Evolutionary conservation across 2,888 invertebrate species (phyloP), one percentile per base, ranked within the genome.

Genomic region (Diaprepes abbreviatus): DNA sequence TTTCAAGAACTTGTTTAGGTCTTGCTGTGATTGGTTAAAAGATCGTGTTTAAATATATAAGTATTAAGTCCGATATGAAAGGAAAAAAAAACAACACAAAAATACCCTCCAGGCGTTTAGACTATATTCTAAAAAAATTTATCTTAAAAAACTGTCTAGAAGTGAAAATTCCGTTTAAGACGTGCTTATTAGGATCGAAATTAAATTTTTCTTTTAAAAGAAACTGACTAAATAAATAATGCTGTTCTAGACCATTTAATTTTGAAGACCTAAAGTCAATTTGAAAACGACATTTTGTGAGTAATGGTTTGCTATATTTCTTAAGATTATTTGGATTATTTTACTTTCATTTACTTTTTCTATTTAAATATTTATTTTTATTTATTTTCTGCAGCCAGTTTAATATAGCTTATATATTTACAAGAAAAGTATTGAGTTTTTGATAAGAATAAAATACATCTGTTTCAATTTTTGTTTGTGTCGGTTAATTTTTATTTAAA

Each of bases 171-270:
- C 14, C 62, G 4, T 50, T 62, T 36, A 50, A 36, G 62, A 50
- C 62, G 62, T 62, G 62, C 62, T 36, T 45, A 62, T 50, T 62
- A 62, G 36, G 36, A 50, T 62, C 19, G 19, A 43, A 60, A 60
- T 60, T 60, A 62, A 62, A 50, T 62, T 62, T 14, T 45, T 17
- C 24, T 19, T 24, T 50, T 10, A 50, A 62, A 50, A 50, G 50
- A 50, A 62, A 40, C 48, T 45, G 45, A 3, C 50, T 59, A 45
- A 19, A 45, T 59, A 59, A 57, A 57, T 57, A 50, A 59, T 33
- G 9, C 19, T 28, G 12, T 28, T 28, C 48, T 14, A 50, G 36
- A 10, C 14, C 62, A 62, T 50, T 62, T 62, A 33, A 62, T 31
- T 48, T 58, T 35, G 33, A 21, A 35, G 19, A 12, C 45, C 48